Conservation (phyloP, 2,113 vertebrate species). For the Promerops cafer region DNA sequence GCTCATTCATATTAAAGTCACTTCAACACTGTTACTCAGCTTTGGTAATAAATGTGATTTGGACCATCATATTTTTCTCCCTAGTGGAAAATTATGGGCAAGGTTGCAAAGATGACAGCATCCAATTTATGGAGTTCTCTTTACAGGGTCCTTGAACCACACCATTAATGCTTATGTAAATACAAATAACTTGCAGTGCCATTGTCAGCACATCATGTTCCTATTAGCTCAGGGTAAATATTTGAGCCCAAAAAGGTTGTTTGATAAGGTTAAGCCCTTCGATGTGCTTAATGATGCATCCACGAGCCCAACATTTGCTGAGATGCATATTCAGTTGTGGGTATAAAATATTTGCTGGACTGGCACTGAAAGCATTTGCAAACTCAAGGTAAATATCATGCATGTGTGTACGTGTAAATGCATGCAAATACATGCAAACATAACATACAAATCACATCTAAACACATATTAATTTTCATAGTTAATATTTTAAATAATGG, state of each 20-base stretch:
- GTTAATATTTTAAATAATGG: neutral
- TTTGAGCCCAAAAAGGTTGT: neutral
- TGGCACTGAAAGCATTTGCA: neutral
- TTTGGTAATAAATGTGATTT: neutral
- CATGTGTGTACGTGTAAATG: neutral
- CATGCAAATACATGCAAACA: neutral
- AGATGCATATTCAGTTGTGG: neutral
- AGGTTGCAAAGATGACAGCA: neutral
- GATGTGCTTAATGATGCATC: neutral
- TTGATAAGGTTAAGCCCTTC: neutral
- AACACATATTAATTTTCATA: neutral
- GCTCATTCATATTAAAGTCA: neutral
- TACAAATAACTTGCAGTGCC: neutral
- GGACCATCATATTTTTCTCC: neutral
- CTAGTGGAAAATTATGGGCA: neutral
- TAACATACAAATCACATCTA: neutral
- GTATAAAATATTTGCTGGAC: neutral
- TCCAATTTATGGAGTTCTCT: neutral
- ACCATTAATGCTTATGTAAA: neutral
- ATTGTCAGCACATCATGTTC: neutral
- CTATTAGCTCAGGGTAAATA: neutral
- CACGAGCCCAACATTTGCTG: neutral
- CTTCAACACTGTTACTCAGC: neutral
- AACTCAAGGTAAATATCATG: neutral
- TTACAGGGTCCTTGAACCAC: neutral